phyloP scores from a whole-genome alignment of 2,797 vertebrate genomes.

The Alca torda region DNA sequence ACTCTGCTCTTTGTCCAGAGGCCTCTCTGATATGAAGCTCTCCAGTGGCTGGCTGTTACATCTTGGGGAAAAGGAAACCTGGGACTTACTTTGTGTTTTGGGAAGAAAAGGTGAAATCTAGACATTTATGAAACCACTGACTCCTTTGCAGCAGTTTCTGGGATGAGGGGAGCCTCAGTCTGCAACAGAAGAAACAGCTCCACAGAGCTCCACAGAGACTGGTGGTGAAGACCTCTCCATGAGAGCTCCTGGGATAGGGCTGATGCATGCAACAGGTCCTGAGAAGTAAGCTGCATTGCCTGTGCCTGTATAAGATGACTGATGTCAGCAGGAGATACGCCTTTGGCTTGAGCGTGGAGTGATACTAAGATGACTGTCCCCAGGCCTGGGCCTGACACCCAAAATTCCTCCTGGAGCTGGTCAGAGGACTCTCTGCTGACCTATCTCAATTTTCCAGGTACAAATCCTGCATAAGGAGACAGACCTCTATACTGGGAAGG shows the following conservation, averaged over 20 bases:
- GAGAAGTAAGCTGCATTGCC: background rate
- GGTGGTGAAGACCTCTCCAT: background rate
- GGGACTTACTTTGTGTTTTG: background rate
- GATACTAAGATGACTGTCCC: background rate
- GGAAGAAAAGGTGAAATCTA: background rate
- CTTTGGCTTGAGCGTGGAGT: background rate
- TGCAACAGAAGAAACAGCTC: background rate
- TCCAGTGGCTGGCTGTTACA: background rate
- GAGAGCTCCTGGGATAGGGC: background rate
- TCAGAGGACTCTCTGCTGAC: background rate
- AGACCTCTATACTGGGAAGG: background rate
- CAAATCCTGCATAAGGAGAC: background rate
- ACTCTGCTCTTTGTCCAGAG: background rate
- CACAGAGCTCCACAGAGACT: background rate
- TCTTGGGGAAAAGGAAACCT: background rate
- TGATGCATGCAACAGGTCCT: background rate
- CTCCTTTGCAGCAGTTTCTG: background rate
- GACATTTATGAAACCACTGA: background rate
- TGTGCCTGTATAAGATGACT: background rate
- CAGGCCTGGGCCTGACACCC: background rate
- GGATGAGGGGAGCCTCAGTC: background rate
- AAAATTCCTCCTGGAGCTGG: background rate
- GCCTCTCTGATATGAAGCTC: background rate
- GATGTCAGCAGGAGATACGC: background rate
- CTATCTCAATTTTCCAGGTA: background rate